A percentile compares a stretch with the other conserved stretches of the same genome.
These are phyloP conservation scores for Amblyopsis rosae DNA, from an alignment of 2,113 vertebrate species.

Conservation along the genomic window DNA sequence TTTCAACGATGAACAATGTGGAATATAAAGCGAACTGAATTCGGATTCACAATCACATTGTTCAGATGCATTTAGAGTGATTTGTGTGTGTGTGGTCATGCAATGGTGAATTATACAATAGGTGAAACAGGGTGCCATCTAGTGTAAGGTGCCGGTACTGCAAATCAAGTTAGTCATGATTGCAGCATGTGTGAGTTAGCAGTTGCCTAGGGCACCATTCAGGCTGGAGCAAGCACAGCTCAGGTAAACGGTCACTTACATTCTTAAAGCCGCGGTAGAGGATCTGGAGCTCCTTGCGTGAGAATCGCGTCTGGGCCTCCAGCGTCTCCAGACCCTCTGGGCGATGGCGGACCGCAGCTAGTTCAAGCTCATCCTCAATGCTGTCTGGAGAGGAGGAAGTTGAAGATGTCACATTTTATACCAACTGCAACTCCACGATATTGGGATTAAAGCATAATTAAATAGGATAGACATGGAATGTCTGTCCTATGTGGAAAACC, in stretches of 20 bases:
- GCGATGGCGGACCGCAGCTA: constrained; percentile 93
- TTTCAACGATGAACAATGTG: not conserved
- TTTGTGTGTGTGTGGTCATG: not conserved
- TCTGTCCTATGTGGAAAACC: no score
- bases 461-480: no score
- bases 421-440: no score
- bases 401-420: constrained; percentile 28
- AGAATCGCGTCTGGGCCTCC: constrained; percentile 95
- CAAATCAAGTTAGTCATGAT: not conserved
- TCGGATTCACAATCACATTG: not conserved
- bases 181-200: no score
- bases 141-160: not conserved
- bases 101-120: not conserved
- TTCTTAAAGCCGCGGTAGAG: constrained; percentile 99
- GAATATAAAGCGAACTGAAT: not conserved
- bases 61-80: not conserved
- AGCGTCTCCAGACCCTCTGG: constrained; percentile 94
- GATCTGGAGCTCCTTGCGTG: constrained; percentile 98
- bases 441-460: no score
- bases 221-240: no score
- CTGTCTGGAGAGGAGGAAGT: constrained; percentile 82
- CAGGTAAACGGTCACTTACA: constrained; percentile 74
- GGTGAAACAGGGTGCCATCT: no score
- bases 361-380: constrained; percentile 97
- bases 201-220: no score